These are phyloP conservation scores for Mastomys coucha DNA, from an alignment of 2,113 vertebrate genomes.

Conservation along the genomic window DNA sequence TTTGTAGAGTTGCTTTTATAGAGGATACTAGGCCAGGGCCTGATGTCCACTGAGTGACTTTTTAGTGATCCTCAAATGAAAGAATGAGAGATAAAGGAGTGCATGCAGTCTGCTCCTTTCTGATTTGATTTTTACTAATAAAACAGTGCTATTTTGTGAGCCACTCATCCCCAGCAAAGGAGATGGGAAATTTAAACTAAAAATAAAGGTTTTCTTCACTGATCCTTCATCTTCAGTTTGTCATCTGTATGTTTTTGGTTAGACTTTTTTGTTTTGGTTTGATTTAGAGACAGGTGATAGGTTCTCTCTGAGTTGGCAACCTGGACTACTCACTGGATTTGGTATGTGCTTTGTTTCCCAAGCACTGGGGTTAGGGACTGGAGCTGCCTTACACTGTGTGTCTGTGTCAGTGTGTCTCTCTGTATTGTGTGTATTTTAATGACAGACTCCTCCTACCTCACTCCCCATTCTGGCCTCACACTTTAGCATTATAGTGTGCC, in stretches of 20 bases:
- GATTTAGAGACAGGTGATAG: background rate
- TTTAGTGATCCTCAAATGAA: background rate
- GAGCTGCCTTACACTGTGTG: background rate
- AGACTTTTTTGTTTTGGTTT: background rate
- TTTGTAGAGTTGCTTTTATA: conserved; percentile 14
- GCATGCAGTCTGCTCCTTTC: background rate
- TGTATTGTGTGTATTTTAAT: background rate
- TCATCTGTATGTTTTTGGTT: background rate
- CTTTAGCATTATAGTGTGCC: background rate
- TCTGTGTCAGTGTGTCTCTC: background rate
- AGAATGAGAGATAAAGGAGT: background rate
- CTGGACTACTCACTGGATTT: background rate
- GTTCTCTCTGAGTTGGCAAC: background rate
- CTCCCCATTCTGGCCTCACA: background rate
- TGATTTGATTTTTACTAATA: conserved; percentile 12
- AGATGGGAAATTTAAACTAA: background rate
- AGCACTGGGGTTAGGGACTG: background rate
- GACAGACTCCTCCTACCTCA: background rate
- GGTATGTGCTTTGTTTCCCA: background rate
- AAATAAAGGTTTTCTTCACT: background rate
- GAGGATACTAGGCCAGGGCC: background rate
- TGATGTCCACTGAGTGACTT: background rate
- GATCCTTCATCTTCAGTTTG: background rate
- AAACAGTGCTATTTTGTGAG: background rate
- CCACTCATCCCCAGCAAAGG: background rate